phyloP scores from a whole-genome alignment of 2,888 invertebrate genomes.

The Amblyjoppa proteus region DNA sequence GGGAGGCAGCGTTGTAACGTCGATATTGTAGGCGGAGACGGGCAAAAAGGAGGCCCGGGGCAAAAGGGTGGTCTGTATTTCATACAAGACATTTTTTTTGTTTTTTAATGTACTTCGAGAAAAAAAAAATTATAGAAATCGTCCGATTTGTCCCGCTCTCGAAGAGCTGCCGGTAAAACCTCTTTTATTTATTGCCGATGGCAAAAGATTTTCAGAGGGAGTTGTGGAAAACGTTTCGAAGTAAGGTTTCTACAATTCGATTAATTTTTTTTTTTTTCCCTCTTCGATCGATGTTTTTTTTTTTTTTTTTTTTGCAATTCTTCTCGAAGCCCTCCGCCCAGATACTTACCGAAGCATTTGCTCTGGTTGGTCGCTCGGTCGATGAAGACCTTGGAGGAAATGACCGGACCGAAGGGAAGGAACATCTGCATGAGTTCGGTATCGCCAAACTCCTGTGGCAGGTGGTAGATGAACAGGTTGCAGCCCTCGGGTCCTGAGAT shows the following conservation, averaged over 20 bases:
- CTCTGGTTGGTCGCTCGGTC: conserved; percentile 99
- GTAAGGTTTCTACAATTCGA: background rate
- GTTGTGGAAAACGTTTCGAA: background rate
- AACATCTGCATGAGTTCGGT: conserved; percentile 99
- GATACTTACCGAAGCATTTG: conserved; percentile 98
- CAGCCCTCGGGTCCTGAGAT: conserved; percentile 99
- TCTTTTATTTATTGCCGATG: background rate
- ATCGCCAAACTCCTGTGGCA: conserved; percentile 99
- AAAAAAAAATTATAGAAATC: background rate
- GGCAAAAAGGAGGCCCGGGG: background rate
- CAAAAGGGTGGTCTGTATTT: background rate
- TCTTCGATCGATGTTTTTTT: background rate
- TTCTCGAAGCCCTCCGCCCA: background rate
- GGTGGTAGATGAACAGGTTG: conserved; percentile 99
- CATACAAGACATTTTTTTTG: background rate
- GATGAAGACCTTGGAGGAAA: conserved; percentile 99
- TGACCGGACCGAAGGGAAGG: conserved; percentile 99
- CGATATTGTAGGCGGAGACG: background rate
- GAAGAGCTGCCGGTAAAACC: background rate
- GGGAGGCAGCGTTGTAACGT: background rate
- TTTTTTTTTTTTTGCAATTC: conserved; percentile 1
- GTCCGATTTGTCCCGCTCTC: background rate
- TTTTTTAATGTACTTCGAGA: background rate
- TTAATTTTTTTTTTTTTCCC: background rate
- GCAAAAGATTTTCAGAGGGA: background rate